A percentile compares a stretch with the other conserved stretches of the same genome.
These are phyloP conservation scores for Alethe castanea DNA, from an alignment of 2,113 vertebrate genomes.

Conservation along the genomic window DNA sequence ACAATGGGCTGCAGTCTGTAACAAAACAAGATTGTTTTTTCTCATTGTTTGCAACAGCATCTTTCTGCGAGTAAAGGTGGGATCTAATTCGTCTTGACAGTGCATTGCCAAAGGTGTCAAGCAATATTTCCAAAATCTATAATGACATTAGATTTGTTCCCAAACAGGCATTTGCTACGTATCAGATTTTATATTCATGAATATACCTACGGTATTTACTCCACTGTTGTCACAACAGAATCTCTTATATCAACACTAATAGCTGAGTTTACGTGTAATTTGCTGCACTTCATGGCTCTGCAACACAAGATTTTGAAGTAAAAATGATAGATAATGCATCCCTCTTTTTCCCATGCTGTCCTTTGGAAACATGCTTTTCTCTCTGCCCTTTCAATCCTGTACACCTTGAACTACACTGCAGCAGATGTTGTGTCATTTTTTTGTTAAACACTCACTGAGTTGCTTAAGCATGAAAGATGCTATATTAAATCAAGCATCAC, in stretches of 20 bases:
- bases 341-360: neutral
- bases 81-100: neutral
- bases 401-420: neutral
- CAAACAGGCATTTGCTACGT: neutral
- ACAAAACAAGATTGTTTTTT: neutral
- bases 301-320: neutral
- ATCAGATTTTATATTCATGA: neutral
- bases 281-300: neutral
- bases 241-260: neutral
- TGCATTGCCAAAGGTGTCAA: neutral
- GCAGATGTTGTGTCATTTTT: neutral
- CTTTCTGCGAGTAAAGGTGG: neutral
- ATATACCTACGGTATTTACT: neutral
- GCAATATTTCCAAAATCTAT: neutral
- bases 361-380: neutral
- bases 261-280: neutral
- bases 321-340: neutral
- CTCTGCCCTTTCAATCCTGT: neutral
- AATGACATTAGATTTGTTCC: neutral
- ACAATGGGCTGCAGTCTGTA: neutral
- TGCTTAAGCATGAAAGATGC: neutral
- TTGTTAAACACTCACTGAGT: neutral
- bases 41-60: rapidly evolving
- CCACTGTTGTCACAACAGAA: neutral
- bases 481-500: neutral